Base-by-base conservation (phyloP, 1,140 invertebrate genomes). In the Drosophila punjabiensis region DNA sequence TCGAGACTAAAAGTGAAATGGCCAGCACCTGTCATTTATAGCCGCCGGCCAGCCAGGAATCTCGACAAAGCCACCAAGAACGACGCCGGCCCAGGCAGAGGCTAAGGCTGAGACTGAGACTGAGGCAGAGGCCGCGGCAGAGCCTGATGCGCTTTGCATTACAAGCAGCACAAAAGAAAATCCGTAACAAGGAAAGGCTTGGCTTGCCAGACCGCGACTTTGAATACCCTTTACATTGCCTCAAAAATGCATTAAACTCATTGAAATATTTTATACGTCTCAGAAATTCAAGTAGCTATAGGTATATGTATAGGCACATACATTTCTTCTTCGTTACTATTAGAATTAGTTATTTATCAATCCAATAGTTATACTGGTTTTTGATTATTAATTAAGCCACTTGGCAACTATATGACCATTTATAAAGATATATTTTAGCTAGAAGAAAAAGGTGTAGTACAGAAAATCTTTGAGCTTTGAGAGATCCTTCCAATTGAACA, bases 1-100 rank as follows among this genome's bases (percentile, higher is more conserved):
- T 78, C 48, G 76, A 90, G 80, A 92, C 90, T 92, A 90, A 92
- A 84, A 90, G 76, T 87, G 90, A 90, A 90, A 92, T 76, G 81
- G 75, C 79, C 64, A 73, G 65, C 73, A 66, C 55, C 75, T 84
- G 80, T 77, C 82, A 92, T 92, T 92, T 92, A 92, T 92, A 92
- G 87, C 64, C 66, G 62, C 50, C 48, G 18, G 67, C 39, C 20
- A 67, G 64, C 53, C 85, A 89, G 79, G 87, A 85, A 79, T 61
- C 69, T 53, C 73, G 59, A 58, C 64, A 20, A 59, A 60, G 56
- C 48, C 63, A 47, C 50, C 52, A 65, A 74, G 52, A 70, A 47
- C 43, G 59, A 35, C 56, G 47, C 35, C 55, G 35, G 41, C 60
- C 10, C 64, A 39, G 50, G 32, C 65, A 63, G 65, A 28, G 50